Percentiles rank a stretch among this genome's conserved stretches.
Evolutionary conservation across 1,140 invertebrate genomes (phyloP).

Genomic region (Lerema accius): DNA sequence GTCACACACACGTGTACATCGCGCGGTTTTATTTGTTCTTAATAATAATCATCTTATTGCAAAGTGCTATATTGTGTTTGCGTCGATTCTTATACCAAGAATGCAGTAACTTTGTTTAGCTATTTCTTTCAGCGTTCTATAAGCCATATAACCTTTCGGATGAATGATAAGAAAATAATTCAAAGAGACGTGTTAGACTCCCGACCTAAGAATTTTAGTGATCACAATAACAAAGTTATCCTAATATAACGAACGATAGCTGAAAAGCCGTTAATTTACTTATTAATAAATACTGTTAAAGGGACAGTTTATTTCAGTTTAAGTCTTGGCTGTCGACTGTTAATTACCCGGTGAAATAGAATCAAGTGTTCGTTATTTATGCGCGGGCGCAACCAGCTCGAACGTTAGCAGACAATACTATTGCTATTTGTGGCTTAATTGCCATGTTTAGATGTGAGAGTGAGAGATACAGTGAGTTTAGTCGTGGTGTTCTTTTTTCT

Average conservation of each 20-base stretch:
- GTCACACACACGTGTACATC: too few relatives aligned
- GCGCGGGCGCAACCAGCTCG: constrained; percentile 32
- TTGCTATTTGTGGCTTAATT: constrained; percentile 39
- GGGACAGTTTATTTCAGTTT: constrained; percentile 22
- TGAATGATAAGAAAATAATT: too few relatives aligned
- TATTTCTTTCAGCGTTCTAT: too few relatives aligned
- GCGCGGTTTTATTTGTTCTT: too few relatives aligned
- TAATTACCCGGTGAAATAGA: constrained; percentile 22
- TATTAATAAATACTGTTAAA: constrained; percentile 18
- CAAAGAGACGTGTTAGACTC: too few relatives aligned
- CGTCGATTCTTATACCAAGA: too few relatives aligned
- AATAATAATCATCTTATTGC: too few relatives aligned
- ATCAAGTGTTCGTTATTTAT: constrained; percentile 36
- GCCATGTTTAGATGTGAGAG: constrained; percentile 17
- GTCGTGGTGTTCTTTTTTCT: neutral
- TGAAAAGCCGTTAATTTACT: constrained; percentile 4
- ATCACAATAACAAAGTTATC: too few relatives aligned
- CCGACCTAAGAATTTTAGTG: too few relatives aligned
- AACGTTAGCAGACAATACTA: constrained; percentile 40
- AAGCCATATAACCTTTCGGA: too few relatives aligned
- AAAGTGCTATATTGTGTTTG: too few relatives aligned
- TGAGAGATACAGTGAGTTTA: neutral
- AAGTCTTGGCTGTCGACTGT: constrained; percentile 23
- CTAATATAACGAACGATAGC: neutral
- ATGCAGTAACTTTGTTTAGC: too few relatives aligned